phyloP scores from a whole-genome alignment of 2,888 invertebrate genomes.

The Macrophya annulata region DNA sequence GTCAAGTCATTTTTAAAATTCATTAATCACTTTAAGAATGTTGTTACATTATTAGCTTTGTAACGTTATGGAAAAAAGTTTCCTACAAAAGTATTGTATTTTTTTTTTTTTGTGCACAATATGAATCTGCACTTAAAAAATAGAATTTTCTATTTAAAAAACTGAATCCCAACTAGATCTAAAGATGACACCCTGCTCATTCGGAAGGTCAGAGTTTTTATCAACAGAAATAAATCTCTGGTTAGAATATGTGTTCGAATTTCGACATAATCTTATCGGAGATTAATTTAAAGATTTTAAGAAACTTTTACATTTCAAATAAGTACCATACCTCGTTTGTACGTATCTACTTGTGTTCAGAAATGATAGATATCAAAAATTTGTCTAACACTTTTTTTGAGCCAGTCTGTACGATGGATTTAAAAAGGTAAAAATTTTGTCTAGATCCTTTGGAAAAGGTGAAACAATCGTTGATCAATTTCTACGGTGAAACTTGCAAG shows the following conservation, averaged over 20 bases:
- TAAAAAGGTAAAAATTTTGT: neutral
- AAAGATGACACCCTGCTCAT: no score
- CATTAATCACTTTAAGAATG: no score
- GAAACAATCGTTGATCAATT: conserved; percentile 23
- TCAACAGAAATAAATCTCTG: neutral
- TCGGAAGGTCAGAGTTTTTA: neutral
- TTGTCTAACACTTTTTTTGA: neutral
- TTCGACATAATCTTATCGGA: neutral
- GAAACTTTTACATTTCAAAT: neutral
- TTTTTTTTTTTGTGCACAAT: no score
- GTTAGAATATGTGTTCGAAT: neutral
- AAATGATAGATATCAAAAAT: neutral
- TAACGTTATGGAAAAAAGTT: no score
- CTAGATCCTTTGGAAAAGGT: conserved; percentile 35
- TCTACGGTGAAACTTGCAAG: neutral
- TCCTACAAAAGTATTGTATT: no score
- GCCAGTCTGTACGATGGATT: no score
- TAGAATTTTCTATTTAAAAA: no score
- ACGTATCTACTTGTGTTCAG: neutral
- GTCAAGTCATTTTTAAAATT: no score
- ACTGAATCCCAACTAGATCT: neutral
- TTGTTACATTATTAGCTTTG: no score
- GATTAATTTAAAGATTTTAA: neutral
- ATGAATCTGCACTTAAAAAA: no score
- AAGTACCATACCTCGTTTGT: neutral